Conservation (phyloP, 2,797 vertebrate genomes). For the Macropodus opercularis region DNA sequence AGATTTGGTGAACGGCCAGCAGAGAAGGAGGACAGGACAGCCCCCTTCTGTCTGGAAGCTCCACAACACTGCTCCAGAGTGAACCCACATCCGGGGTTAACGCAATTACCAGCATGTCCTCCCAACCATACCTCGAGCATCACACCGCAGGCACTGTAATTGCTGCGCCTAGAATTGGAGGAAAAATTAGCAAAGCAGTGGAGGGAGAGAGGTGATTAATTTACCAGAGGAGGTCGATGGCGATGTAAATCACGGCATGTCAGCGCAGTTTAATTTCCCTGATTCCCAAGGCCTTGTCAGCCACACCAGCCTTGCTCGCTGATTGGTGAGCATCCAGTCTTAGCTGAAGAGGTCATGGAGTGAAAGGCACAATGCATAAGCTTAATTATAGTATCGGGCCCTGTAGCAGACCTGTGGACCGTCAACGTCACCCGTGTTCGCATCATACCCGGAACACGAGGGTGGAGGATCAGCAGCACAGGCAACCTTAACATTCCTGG, state of each 20-base stretch:
- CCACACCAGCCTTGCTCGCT: constrained; percentile 53
- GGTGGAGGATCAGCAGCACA: constrained; percentile 13
- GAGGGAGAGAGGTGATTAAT: constrained; percentile 77
- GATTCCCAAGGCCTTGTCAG: constrained; percentile 73
- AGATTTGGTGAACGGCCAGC: constrained; percentile 67
- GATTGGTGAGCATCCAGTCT: constrained; percentile 64
- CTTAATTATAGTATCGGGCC: constrained; percentile 64
- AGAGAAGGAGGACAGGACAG: constrained; percentile 64
- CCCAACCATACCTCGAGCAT: constrained; percentile 66
- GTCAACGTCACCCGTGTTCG: constrained; percentile 12
- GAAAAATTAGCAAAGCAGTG: constrained; percentile 67
- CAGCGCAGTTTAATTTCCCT: constrained; percentile 75
- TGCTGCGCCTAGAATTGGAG: constrained; percentile 63
- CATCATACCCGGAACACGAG: constrained; percentile 16
- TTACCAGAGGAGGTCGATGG: constrained; percentile 70
- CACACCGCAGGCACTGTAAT: constrained; percentile 73
- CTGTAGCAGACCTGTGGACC: constrained; percentile 14
- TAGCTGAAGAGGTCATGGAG: constrained; percentile 57
- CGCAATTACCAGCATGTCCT: constrained; percentile 73
- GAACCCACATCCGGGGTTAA: constrained; percentile 71
- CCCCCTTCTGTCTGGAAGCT: constrained; percentile 69
- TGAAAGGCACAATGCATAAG: constrained; percentile 56
- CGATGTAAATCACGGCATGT: constrained; percentile 75
- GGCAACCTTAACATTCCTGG: constrained; percentile 1
- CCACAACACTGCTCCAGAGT: constrained; percentile 57